Evolutionary conservation across 2,888 invertebrate genomes (phyloP).

Genomic region (Ectropis crepuscularia): DNA sequence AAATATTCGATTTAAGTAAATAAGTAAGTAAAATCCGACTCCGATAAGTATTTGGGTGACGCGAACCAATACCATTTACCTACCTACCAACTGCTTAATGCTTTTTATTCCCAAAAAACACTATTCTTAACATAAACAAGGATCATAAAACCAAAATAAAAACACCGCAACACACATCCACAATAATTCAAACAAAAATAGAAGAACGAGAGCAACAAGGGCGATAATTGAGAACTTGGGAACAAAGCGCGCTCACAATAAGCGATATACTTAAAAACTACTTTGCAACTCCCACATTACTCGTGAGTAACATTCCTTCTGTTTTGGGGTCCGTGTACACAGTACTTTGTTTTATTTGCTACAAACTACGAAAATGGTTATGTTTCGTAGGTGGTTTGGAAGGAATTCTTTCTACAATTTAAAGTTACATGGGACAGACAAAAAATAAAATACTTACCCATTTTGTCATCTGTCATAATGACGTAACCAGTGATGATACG

Average conservation of each 20-base stretch:
- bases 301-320: conserved; percentile 48
- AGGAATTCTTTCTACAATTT: too few species aligned
- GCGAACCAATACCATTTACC: too few species aligned
- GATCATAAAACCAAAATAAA: neutral
- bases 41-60: too few species aligned
- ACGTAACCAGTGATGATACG: too few species aligned
- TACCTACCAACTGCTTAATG: too few species aligned
- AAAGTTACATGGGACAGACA: too few species aligned
- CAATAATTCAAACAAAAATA: conserved; percentile 10
- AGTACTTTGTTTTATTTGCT: neutral
- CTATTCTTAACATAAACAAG: neutral
- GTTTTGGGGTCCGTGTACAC: conserved; percentile 29
- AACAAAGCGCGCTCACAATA: conserved; percentile 52
- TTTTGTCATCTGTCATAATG: too few species aligned
- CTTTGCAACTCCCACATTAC: conserved; percentile 51
- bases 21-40: too few species aligned
- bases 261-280: conserved; percentile 58
- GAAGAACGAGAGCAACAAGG: conserved; percentile 35
- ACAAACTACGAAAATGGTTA: neutral
- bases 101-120: too few species aligned
- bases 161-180: neutral
- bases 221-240: conserved; percentile 44
- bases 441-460: too few species aligned
- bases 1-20: too few species aligned
- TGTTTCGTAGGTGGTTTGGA: too few species aligned